phyloP scores from a whole-genome alignment of 2,797 vertebrate genomes.

The Mormyrops attenuatus region DNA sequence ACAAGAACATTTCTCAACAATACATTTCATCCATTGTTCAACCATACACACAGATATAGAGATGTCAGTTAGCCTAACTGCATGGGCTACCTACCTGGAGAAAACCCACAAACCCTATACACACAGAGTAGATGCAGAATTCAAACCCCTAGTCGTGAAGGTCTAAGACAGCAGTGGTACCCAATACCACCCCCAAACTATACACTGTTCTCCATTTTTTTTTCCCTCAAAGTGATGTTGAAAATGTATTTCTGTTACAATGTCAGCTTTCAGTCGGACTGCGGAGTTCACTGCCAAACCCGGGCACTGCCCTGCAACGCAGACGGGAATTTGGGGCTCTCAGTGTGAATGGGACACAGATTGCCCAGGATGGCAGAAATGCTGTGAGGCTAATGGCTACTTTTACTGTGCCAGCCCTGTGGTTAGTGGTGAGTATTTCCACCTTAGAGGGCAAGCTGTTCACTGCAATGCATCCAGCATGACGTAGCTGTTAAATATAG shows the following conservation, averaged over 20 bases:
- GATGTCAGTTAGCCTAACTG: background rate
- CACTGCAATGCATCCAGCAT: background rate
- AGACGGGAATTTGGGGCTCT: slow-evolving; percentile 26
- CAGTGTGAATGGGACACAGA: slow-evolving; percentile 69
- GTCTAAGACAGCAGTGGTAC: background rate
- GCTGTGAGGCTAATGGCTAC: slow-evolving; percentile 59
- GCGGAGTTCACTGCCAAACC: slow-evolving; percentile 67
- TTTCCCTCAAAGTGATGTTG: background rate
- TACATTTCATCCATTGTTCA: background rate
- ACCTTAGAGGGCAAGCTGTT: background rate
- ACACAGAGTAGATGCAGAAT: background rate
- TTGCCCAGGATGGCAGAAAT: slow-evolving; percentile 80
- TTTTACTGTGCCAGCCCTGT: slow-evolving; percentile 46
- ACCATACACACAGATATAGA: too few species aligned
- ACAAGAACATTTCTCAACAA: background rate
- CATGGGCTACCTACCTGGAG: background rate
- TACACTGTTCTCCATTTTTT: background rate
- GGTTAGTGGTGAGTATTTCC: slow-evolving; percentile 46
- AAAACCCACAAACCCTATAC: background rate
- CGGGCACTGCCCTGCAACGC: slow-evolving; percentile 66
- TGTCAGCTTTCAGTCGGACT: slow-evolving; percentile 68
- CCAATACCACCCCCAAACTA: background rate
- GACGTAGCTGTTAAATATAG: background rate
- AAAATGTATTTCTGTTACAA: slow-evolving; percentile 33
- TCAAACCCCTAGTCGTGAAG: background rate